These are phyloP conservation scores for Acanthaster planci DNA, from an alignment of 35 echinoderm and acorn worm genomes.

Conservation along the genomic window DNA sequence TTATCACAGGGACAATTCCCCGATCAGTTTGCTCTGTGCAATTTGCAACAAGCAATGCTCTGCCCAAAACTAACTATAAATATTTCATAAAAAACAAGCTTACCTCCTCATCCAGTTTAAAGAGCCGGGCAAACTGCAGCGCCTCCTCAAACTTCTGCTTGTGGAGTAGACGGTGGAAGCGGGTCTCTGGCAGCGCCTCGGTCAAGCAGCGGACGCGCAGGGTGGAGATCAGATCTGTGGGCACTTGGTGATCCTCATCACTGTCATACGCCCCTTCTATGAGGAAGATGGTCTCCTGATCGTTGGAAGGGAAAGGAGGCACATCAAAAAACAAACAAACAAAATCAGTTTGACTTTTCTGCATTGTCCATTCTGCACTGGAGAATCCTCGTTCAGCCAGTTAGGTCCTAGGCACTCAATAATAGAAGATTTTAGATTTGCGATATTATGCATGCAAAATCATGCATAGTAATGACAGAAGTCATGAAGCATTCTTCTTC, in stretches of 20 bases:
- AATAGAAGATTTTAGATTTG: too few species aligned
- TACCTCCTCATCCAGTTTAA: constrained; percentile 84
- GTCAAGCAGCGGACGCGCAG: constrained; percentile 84
- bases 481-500: too few species aligned
- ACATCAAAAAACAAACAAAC: too few species aligned
- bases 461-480: too few species aligned
- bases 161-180: constrained; percentile 83
- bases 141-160: constrained; percentile 88
- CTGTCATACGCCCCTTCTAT: constrained; percentile 68
- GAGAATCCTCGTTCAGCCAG: too few species aligned
- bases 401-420: too few species aligned
- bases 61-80: too few species aligned
- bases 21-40: too few species aligned
- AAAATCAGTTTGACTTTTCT: too few species aligned
- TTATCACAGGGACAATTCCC: neutral
- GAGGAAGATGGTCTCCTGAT: constrained; percentile 85
- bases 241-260: constrained; percentile 18
- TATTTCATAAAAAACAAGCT: neutral
- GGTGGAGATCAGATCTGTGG: constrained; percentile 44
- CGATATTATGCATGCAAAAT: too few species aligned
- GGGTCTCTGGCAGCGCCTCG: constrained; percentile 82
- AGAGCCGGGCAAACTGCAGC: constrained; percentile 82
- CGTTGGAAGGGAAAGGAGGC: neutral
- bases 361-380: too few species aligned
- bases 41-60: neutral